Percentiles rank a stretch among this genome's conserved stretches.
phyloP scores from a whole-genome alignment of 2,797 vertebrate genomes.

The Ficedula albicollis region DNA sequence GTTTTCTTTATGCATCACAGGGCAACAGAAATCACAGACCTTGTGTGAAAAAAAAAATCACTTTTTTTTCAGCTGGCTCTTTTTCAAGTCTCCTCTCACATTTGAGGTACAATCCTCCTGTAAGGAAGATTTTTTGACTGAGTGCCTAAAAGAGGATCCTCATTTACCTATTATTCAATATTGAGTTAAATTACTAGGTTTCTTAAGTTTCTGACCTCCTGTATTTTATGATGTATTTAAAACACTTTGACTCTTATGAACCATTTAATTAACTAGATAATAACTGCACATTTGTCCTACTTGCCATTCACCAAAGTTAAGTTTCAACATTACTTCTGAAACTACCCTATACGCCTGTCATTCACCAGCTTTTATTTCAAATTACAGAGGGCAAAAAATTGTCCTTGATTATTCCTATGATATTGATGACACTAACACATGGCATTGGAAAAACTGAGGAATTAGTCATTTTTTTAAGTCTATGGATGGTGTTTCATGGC shows the following conservation, averaged over 20 bases:
- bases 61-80: neutral
- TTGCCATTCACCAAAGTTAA: constrained; percentile 25
- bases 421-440: neutral
- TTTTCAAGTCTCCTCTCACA: neutral
- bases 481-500: accelerated
- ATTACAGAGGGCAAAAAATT: neutral
- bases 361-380: neutral
- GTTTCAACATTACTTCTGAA: neutral
- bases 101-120: neutral
- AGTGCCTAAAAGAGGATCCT: neutral
- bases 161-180: constrained; percentile 28
- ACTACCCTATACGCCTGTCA: neutral
- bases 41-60: accelerated
- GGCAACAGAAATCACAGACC: neutral
- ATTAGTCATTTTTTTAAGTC: neutral
- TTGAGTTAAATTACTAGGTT: constrained; percentile 37
- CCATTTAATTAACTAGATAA: constrained; percentile 42
- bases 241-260: constrained; percentile 9
- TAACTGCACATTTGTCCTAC: constrained; percentile 29
- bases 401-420: neutral
- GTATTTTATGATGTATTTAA: constrained; percentile 39
- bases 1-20: neutral
- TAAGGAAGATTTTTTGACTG: neutral
- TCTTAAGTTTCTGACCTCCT: constrained; percentile 35
- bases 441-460: neutral